These are phyloP conservation scores for Larimichthys crocea DNA, from an alignment of 2,113 vertebrate genomes.

Conservation along the genomic window DNA sequence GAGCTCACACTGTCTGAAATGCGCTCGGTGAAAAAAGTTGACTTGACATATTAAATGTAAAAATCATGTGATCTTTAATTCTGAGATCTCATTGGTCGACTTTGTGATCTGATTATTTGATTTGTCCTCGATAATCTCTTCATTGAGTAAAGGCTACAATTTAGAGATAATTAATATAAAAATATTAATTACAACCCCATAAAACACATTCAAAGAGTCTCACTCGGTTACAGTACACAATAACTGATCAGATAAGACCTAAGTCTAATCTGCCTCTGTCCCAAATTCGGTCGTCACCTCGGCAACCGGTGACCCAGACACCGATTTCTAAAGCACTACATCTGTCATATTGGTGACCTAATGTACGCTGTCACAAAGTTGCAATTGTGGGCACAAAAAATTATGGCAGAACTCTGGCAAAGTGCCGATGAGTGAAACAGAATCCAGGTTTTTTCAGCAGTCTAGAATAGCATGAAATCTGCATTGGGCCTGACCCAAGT, in stretches of 20 bases:
- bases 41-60: too few species aligned
- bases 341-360: conserved; percentile 31
- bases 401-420: conserved; percentile 36
- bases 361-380: conserved; percentile 45
- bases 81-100: not conserved
- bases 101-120: not conserved
- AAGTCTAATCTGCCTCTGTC: conserved; percentile 22
- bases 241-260: conserved; percentile 7
- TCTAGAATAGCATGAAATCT: conserved; percentile 54
- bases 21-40: too few species aligned
- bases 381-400: conserved; percentile 32
- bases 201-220: not conserved
- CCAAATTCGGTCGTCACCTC: conserved; percentile 27
- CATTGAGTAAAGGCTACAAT: too few species aligned
- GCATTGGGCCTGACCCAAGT: conserved; percentile 49
- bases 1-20: too few species aligned
- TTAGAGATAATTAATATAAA: not conserved
- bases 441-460: conserved; percentile 41
- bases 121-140: not conserved
- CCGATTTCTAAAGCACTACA: conserved; percentile 44
- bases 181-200: not conserved
- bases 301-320: conserved; percentile 22
- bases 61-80: not conserved
- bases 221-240: conserved; percentile 17
- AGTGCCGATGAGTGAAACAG: conserved; percentile 40